A percentile compares a stretch with the other conserved stretches of the same genome.
Evolutionary conservation across 1,140 invertebrate genomes (phyloP).

Genomic region (Solenopsis fugax): DNA sequence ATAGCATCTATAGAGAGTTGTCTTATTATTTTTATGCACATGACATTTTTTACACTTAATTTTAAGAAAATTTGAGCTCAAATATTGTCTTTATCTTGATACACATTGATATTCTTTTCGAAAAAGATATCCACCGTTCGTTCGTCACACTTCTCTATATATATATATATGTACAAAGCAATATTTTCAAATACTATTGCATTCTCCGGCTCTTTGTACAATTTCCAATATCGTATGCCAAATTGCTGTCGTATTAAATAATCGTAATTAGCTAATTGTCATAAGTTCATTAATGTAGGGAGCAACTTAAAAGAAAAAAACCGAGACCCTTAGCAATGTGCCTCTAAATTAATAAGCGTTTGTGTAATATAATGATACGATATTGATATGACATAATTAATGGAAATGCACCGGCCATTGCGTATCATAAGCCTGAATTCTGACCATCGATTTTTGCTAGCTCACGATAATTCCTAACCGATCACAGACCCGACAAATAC

Average conservation of each 20-base stretch:
- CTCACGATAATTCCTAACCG: slow-evolving; percentile 76
- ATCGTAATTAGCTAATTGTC: slow-evolving; percentile 78
- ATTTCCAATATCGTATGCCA: slow-evolving; percentile 79
- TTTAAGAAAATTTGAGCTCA: slow-evolving; percentile 51
- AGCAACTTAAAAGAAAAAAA: slow-evolving; percentile 81
- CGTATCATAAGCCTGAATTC: slow-evolving; percentile 81
- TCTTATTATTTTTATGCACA: slow-evolving; percentile 73
- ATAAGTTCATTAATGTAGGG: slow-evolving; percentile 83
- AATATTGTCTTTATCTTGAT: slow-evolving; percentile 28
- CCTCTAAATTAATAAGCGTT: slow-evolving; percentile 86
- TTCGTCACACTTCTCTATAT: slow-evolving; percentile 45
- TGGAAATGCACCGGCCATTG: slow-evolving; percentile 74
- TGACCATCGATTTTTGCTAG: slow-evolving; percentile 77
- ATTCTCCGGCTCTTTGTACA: slow-evolving; percentile 76
- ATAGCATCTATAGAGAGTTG: slow-evolving; percentile 59
- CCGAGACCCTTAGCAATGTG: slow-evolving; percentile 86
- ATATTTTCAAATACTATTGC: slow-evolving; percentile 73
- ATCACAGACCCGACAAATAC: slow-evolving; percentile 79
- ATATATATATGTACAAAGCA: slow-evolving; percentile 68
- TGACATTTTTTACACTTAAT: slow-evolving; percentile 68
- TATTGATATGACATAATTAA: slow-evolving; percentile 77
- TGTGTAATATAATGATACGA: slow-evolving; percentile 83
- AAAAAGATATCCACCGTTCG: slow-evolving; percentile 55
- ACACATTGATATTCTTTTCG: slow-evolving; percentile 60
- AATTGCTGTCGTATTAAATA: slow-evolving; percentile 78